A percentile compares a stretch with the other conserved stretches of the same genome.
These are phyloP conservation scores for Bombylius major DNA, from an alignment of 2,888 invertebrate species.

Conservation along the genomic window DNA sequence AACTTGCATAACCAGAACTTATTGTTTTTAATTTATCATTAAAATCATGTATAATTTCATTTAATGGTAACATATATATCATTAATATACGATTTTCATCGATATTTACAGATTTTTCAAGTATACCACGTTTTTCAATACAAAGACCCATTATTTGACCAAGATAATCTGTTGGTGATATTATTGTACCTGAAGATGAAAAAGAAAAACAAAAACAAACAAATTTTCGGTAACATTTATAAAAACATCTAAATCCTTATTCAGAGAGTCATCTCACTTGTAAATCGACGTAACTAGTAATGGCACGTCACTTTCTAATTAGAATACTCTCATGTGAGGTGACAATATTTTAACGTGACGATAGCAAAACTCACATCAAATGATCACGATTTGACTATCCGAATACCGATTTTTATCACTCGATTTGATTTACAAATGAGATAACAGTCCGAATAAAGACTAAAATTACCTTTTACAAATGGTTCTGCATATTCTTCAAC, in stretches of 20 bases:
- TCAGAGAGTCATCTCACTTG: too few relatives aligned
- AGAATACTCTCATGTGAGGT: too few relatives aligned
- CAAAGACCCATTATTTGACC: constrained; percentile 60
- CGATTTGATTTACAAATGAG: neutral
- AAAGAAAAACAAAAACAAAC: too few relatives aligned
- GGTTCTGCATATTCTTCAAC: constrained; percentile 76
- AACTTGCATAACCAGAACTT: constrained; percentile 90
- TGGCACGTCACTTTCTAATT: constrained; percentile 13
- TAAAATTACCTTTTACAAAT: constrained; percentile 54
- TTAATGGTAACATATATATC: constrained; percentile 74
- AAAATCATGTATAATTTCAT: constrained; percentile 90
- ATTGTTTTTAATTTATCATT: constrained; percentile 82
- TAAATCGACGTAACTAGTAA: neutral
- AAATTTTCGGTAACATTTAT: too few relatives aligned
- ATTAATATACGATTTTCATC: constrained; percentile 73
- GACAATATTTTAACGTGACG: too few relatives aligned
- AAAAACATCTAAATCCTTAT: neutral
- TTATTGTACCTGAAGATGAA: constrained; percentile 56
- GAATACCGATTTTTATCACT: neutral
- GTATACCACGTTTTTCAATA: constrained; percentile 56
- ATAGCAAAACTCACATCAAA: too few relatives aligned
- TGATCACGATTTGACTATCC: too few relatives aligned
- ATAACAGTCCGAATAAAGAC: too few relatives aligned
- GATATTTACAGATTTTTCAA: constrained; percentile 54
- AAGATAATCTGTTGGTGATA: constrained; percentile 66